A percentile compares a stretch with the other conserved stretches of the same genome.
Conservation (phyloP, 2,113 vertebrate genomes). For the Eulemur macaco region DNA sequence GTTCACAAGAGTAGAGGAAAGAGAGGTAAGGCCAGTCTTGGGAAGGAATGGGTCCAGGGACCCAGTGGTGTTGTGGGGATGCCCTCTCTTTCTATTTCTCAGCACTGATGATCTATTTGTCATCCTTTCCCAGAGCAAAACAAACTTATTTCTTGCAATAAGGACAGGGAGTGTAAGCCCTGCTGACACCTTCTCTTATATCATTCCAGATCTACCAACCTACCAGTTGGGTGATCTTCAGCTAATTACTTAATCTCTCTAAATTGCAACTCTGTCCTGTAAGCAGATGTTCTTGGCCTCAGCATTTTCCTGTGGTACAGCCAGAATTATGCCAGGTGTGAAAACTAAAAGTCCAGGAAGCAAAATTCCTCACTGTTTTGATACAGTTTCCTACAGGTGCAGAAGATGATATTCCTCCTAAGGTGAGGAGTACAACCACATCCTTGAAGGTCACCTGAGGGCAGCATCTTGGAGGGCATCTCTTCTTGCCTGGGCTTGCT, state of each 20-base stretch:
- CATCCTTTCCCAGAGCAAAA: background rate
- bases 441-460: background rate
- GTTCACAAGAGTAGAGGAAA: background rate
- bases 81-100: background rate
- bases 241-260: background rate
- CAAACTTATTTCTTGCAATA: background rate
- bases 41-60: background rate
- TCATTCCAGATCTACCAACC: background rate
- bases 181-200: background rate
- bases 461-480: background rate
- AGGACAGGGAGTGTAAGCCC: background rate
- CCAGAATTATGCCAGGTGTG: background rate
- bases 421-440: fast-evolving
- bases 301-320: background rate
- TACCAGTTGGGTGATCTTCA: background rate
- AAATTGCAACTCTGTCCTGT: background rate
- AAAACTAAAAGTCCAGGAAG: background rate
- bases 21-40: background rate
- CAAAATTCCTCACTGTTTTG: too few relatives aligned
- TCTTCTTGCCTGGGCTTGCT: background rate
- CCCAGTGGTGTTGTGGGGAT: fast-evolving
- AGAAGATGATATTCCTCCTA: background rate
- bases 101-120: background rate
- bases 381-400: background rate
- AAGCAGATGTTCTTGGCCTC: background rate